Base-by-base conservation (phyloP, 2,888 invertebrate genomes). In the Drosophila rubida region DNA sequence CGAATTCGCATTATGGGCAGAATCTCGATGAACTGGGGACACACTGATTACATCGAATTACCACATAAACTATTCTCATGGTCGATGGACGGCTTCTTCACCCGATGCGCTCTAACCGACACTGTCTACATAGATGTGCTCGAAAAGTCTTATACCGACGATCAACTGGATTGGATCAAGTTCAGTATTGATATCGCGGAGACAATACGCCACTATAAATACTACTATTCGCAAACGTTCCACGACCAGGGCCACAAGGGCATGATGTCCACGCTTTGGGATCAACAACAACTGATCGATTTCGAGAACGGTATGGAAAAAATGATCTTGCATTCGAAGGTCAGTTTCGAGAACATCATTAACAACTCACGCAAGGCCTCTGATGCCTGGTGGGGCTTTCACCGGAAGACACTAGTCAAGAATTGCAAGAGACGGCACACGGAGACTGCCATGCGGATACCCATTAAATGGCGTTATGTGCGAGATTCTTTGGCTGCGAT, bases 391-490 rank as follows among this genome's bases (percentile, higher is more conserved):
- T 46, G 55, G 53, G 11, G n/a, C 9, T 8, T 16, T 1, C 22
- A 53, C 39, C 19, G 45, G 2, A 0, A 0, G 0, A n/a, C 22
- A 0, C 0, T 50, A 39, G 8, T 30, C n/a, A 14, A 41, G 0
- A 9, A 32, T 0, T 46, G 57, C n/a, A 9, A 37, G 0, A 13
- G 4, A 0, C 30, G 8, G 0, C 5, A 39, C 13, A 50, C 53
- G 13, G 53, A 46, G 4, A 25, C 32, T 0, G 14, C 22, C 0
- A 7, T 74, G 4, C 16, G 23, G 1, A 4, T 39, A 6, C 78
- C 66, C n/a, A 78, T 78, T 16, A 58, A 76, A 25, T 64, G 65
- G 75, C 59, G 74, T 0, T 74, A 78, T 30, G 13, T 64, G 1
- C 51, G 64, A 5, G 8, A 50, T 1, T 62, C 48, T 42, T 74